A percentile compares a stretch with the other conserved stretches of the same genome.
Conservation (phyloP, 1,140 invertebrate genomes). For the Pygmarrhopalites habei region DNA sequence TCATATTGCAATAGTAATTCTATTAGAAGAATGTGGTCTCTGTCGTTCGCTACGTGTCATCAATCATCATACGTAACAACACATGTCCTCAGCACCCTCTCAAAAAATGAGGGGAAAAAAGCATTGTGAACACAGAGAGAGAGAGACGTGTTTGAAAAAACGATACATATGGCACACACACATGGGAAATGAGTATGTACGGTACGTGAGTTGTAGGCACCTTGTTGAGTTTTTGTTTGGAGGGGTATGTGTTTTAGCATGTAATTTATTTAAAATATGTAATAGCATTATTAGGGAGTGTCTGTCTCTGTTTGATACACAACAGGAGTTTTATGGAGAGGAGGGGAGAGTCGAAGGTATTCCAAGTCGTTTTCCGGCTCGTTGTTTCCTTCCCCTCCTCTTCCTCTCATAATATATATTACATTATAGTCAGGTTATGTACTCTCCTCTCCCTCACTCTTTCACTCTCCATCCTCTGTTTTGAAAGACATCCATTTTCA, state of each 20-base stretch:
- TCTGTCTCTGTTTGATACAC: slow-evolving; percentile 10
- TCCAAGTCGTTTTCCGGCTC: slow-evolving; percentile 7
- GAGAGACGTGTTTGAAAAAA: too few relatives aligned
- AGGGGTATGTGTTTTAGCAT: slow-evolving; percentile 1
- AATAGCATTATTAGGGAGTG: slow-evolving; percentile 15
- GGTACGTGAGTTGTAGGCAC: neutral
- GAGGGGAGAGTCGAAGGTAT: slow-evolving; percentile 3
- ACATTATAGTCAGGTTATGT: too few relatives aligned
- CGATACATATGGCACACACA: neutral
- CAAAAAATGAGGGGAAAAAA: too few relatives aligned
- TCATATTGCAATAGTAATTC: slow-evolving; percentile 15
- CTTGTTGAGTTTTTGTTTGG: neutral
- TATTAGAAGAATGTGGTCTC: slow-evolving; percentile 6
- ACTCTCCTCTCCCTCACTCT: too few relatives aligned
- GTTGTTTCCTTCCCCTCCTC: too few relatives aligned
- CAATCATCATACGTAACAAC: slow-evolving; percentile 8
- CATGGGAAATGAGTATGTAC: neutral
- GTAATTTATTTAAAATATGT: slow-evolving; percentile 17
- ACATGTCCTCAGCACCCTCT: slow-evolving; percentile 9
- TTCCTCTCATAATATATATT: too few relatives aligned
- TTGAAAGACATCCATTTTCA: too few relatives aligned
- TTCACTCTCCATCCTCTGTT: too few relatives aligned
- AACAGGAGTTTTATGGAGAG: slow-evolving; percentile 3
- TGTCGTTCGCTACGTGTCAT: neutral
- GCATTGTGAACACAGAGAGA: too few relatives aligned